Evolutionary conservation across 2,888 invertebrate genomes (phyloP), one percentile per base, ranked within the genome.

Genomic region (Andricus quercusramuli): DNA sequence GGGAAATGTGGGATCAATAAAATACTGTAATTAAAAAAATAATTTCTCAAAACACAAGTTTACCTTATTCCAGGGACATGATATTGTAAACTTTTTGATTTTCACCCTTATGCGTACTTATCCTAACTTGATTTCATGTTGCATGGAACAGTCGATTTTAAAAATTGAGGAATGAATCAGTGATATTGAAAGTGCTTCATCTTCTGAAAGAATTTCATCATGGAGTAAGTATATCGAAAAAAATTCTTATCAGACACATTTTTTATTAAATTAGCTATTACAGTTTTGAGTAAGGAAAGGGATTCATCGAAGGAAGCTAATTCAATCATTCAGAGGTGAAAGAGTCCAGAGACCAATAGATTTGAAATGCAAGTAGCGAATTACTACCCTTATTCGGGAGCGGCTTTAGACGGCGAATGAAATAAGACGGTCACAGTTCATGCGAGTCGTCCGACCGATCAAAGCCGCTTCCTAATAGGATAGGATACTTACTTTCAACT

Each of bases 381-480:
- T 74, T 74, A 74, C 74, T 74, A 74, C 74, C 22, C 56, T 74
- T 74, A 74, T 74, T 74, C 70, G 51, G 70, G 37, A 56, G 74
- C 74, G 74, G 74, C 74, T 74, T 74, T 74, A 37, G 74, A 56
- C n/a, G 56, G 56, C n/a, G 74, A 74, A 74, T 59, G 56, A 74
- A 74, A 59, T 56, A 74, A 74, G 74, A 37, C 56, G 74, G 74
- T 74, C 74, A 59, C 74, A 56, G 74, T 74, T 74, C 74, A 74
- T 74, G 74, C 74, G 56, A 74, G 74, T 74, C 74, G 37, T 59
- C 29, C 74, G 56, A 74, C 74, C 74, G 74, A 74, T 74, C 74
- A 74, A 56, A 56, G 74, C 74, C 51, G 74, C 32, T 74, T 74
- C 32, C 74, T 74, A 74, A 74, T 74, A 74, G 74, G 74, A 74